Conservation (phyloP, 2,888 invertebrate genomes). For the Hymenopus coronatus region DNA sequence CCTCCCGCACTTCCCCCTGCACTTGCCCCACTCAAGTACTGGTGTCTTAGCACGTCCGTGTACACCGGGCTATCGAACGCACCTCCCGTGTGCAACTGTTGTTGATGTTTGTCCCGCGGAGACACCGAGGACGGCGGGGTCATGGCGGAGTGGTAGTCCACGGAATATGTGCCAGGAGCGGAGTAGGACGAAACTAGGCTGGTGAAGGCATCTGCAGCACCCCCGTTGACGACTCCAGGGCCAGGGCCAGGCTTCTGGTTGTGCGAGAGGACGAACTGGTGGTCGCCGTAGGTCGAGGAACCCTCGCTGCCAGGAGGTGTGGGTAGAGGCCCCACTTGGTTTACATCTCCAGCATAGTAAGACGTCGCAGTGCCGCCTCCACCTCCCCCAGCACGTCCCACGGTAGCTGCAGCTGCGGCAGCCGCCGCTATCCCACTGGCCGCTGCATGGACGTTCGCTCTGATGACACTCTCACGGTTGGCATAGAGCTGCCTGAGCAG, state of each 20-base stretch:
- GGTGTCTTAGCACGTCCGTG: slow-evolving; percentile 54
- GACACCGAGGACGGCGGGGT: slow-evolving; percentile 97
- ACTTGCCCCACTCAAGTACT: slow-evolving; percentile 64
- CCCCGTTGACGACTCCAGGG: slow-evolving; percentile 19
- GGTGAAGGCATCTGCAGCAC: slow-evolving; percentile 55
- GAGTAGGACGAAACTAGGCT: slow-evolving; percentile 57
- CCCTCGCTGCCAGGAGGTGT: slow-evolving; percentile 90
- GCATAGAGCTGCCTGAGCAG: slow-evolving; percentile 86
- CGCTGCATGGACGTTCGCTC: slow-evolving; percentile 69
- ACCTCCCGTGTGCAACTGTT: slow-evolving; percentile 52
- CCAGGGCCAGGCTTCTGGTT: slow-evolving; percentile 42
- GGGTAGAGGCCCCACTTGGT: slow-evolving; percentile 70
- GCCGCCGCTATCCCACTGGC: slow-evolving; percentile 31
- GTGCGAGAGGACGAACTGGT: slow-evolving; percentile 52
- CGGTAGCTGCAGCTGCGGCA: slow-evolving; percentile 49
- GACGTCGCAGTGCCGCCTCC: slow-evolving; percentile 43
- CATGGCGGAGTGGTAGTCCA: slow-evolving; percentile 91
- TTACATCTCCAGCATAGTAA: slow-evolving; percentile 51
- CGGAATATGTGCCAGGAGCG: slow-evolving; percentile 55
- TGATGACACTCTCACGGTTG: slow-evolving; percentile 91
- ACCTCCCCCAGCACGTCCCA: slow-evolving; percentile 45
- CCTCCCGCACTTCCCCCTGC: slow-evolving; percentile 55
- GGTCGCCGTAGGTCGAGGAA: slow-evolving; percentile 67
- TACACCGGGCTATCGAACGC: slow-evolving; percentile 37
- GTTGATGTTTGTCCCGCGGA: slow-evolving; percentile 79